Conservation (phyloP, 2,113 vertebrate species). For the Podocnemis expansa region DNA sequence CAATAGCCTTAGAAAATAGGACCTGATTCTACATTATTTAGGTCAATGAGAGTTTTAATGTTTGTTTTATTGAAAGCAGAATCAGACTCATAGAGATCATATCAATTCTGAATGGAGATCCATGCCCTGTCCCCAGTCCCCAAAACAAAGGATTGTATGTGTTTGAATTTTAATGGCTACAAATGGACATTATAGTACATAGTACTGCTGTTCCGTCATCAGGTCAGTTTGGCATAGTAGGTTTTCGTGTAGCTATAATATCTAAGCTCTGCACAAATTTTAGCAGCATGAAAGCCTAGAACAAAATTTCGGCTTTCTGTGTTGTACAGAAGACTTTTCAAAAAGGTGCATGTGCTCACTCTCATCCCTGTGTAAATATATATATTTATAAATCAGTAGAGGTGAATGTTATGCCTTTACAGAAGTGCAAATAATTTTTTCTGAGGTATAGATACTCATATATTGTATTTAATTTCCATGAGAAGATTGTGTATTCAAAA, state of each 20-base stretch:
- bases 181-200: background rate
- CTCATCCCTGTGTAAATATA: too few relatives aligned
- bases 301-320: background rate
- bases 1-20: background rate
- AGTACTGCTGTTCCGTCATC: background rate
- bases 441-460: constrained; percentile 6
- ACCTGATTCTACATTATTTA: background rate
- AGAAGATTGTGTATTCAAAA: constrained; percentile 28
- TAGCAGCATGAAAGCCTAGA: background rate
- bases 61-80: background rate
- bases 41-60: background rate
- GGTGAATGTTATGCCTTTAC: constrained; percentile 11
- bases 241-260: background rate
- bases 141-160: background rate
- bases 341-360: background rate
- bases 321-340: constrained; percentile 10
- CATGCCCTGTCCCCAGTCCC: background rate
- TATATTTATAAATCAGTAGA: background rate
- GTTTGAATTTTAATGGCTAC: background rate
- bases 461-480: constrained; percentile 6
- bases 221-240: background rate
- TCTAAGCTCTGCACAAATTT: background rate
- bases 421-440: constrained; percentile 51
- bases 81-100: background rate
- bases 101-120: background rate